Percentiles rank a stretch among this genome's conserved stretches.
These are phyloP conservation scores for Engraulis encrasicolus DNA, from an alignment of 2,113 vertebrate genomes.

Conservation along the genomic window DNA sequence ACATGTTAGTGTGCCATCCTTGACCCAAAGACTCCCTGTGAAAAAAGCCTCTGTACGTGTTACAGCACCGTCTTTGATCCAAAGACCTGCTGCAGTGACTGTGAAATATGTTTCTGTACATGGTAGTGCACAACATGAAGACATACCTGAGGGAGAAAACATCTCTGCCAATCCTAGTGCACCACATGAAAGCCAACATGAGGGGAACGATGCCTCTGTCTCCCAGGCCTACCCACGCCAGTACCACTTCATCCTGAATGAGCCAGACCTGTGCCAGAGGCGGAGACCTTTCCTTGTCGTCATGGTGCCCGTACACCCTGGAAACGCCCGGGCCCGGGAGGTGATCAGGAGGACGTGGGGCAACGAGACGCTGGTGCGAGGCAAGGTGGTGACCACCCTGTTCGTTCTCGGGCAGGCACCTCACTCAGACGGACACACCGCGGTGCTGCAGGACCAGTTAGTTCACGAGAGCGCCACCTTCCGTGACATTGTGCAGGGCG, in stretches of 20 bases:
- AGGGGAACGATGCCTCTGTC: no score
- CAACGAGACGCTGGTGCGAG: conserved; percentile 63
- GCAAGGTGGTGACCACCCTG: conserved; percentile 57
- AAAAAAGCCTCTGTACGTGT: no score
- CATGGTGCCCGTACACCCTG: conserved; percentile 68
- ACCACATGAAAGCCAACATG: background rate
- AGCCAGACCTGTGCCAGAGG: conserved; percentile 57
- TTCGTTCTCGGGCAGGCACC: conserved; percentile 70
- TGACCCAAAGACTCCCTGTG: no score
- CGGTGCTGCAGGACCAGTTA: conserved; percentile 42
- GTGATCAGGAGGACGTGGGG: conserved; percentile 77
- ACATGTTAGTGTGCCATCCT: background rate
- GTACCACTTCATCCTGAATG: conserved; percentile 73
- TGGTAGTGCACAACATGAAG: no score
- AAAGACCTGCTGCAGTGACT: no score
- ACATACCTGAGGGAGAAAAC: no score
- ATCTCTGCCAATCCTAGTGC: background rate
- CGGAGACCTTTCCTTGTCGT: conserved; percentile 76
- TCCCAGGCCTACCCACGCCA: conserved; percentile 57
- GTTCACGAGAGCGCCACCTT: conserved; percentile 65
- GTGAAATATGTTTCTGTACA: no score
- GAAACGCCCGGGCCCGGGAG: conserved; percentile 40
- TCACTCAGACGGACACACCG: background rate
- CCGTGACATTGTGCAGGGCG: conserved; percentile 77
- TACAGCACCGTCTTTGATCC: no score